These are phyloP conservation scores for Nicator chloris DNA, from an alignment of 2,113 vertebrate genomes.

Conservation along the genomic window DNA sequence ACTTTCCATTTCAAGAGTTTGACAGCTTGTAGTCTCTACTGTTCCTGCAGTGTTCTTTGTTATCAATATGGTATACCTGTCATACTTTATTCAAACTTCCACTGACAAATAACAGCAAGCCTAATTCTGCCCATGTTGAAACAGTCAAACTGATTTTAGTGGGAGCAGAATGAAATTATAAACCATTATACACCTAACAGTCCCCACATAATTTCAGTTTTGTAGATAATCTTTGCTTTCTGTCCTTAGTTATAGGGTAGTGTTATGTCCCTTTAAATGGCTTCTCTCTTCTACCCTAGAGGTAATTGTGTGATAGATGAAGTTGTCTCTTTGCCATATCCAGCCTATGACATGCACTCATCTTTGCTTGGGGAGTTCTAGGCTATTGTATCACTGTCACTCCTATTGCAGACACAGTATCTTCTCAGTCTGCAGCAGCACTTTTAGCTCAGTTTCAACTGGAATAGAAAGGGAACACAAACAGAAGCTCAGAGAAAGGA, in stretches of 20 bases:
- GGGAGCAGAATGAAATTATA: not conserved
- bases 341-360: rapidly evolving
- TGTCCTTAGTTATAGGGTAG: not conserved
- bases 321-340: not conserved
- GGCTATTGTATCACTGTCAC: not conserved
- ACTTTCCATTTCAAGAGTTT: not conserved
- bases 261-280: not conserved
- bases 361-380: not conserved
- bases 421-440: not conserved
- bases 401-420: not conserved
- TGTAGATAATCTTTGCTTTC: not conserved
- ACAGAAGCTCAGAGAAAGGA: not conserved
- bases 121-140: not conserved
- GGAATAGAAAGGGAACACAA: not conserved
- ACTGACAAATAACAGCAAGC: not conserved
- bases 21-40: not conserved
- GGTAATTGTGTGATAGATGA: not conserved
- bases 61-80: not conserved
- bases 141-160: not conserved
- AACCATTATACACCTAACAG: not conserved
- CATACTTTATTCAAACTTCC: not conserved
- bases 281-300: not conserved
- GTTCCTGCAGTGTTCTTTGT: not conserved
- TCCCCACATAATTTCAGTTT: not conserved
- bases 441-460: not conserved